Percentiles rank a stretch among this genome's conserved stretches.
Evolutionary conservation across 2,113 vertebrate genomes (phyloP).

Genomic region (Scomber scombrus): DNA sequence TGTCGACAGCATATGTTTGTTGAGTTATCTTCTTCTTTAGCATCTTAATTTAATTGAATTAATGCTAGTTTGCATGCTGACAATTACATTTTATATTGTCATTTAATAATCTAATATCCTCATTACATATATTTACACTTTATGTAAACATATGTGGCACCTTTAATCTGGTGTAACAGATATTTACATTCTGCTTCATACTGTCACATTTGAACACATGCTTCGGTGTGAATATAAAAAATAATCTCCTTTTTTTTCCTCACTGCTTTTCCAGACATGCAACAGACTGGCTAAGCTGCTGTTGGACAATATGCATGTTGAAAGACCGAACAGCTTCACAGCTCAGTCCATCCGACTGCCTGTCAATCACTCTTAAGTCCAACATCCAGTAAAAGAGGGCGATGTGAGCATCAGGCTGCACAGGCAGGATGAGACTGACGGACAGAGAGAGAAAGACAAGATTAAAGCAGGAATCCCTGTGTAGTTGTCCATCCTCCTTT

Average conservation of each 20-base stretch:
- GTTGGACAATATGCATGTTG: slow-evolving; percentile 43
- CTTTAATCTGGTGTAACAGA: neutral
- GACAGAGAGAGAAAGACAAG: slow-evolving; percentile 26
- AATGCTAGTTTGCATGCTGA: too few species aligned
- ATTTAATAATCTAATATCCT: too few species aligned
- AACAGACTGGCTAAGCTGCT: slow-evolving; percentile 30
- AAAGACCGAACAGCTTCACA: slow-evolving; percentile 35
- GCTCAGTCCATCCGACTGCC: slow-evolving; percentile 36
- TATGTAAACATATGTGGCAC: neutral
- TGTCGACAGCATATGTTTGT: too few species aligned
- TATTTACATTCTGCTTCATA: slow-evolving; percentile 1
- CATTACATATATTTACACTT: too few species aligned
- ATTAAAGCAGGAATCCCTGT: slow-evolving; percentile 39
- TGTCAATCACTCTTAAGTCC: slow-evolving; percentile 56
- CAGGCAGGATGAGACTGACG: slow-evolving; percentile 24
- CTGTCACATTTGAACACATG: neutral
- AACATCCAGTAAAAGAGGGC: slow-evolving; percentile 27
- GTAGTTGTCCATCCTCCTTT: slow-evolving; percentile 15
- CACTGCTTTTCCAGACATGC: slow-evolving; percentile 1
- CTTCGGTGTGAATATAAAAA: slow-evolving; percentile 22
- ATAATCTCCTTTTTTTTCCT: neutral
- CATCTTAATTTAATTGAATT: too few species aligned
- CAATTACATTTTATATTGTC: too few species aligned
- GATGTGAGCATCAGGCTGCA: slow-evolving; percentile 22
- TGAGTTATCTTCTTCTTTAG: too few species aligned